These are phyloP conservation scores for Mesitornis unicolor DNA, from an alignment of 2,113 vertebrate genomes.

Conservation along the genomic window DNA sequence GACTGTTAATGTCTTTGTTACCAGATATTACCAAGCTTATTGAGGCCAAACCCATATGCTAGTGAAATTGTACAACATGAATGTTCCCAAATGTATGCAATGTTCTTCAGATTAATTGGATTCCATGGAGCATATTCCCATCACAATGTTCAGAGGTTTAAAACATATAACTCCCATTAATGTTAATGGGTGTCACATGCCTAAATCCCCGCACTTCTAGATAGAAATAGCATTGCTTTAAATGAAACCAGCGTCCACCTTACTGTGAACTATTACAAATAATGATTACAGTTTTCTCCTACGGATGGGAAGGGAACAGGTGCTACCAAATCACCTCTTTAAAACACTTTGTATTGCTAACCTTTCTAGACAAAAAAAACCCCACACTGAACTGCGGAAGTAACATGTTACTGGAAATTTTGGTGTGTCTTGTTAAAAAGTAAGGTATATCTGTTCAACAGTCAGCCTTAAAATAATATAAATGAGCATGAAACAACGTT, in stretches of 20 bases:
- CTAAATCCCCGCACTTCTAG: not conserved
- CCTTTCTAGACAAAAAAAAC: not conserved
- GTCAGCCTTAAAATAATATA: not conserved
- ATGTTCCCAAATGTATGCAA: slow-evolving; percentile 18
- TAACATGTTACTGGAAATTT: not conserved
- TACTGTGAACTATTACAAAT: not conserved
- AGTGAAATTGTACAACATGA: not conserved
- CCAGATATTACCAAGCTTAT: slow-evolving; percentile 7
- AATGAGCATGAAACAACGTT: not conserved
- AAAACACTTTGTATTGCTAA: not conserved
- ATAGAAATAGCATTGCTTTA: not conserved
- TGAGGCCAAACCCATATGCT: slow-evolving; percentile 37
- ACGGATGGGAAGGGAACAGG: not conserved
- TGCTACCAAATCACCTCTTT: not conserved
- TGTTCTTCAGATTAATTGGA: slow-evolving; percentile 26
- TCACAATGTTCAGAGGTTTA: not conserved
- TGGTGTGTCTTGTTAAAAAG: not conserved
- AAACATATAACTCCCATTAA: not conserved
- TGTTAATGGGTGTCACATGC: not conserved
- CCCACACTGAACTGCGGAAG: not conserved
- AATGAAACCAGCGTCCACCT: not conserved
- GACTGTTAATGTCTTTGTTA: slow-evolving; percentile 52
- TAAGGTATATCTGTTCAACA: not conserved
- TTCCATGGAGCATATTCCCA: not conserved
- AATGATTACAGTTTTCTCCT: not conserved